Evolutionary conservation across 2,888 invertebrate genomes (phyloP).

Genomic region (Allophyes oxyacanthae): DNA sequence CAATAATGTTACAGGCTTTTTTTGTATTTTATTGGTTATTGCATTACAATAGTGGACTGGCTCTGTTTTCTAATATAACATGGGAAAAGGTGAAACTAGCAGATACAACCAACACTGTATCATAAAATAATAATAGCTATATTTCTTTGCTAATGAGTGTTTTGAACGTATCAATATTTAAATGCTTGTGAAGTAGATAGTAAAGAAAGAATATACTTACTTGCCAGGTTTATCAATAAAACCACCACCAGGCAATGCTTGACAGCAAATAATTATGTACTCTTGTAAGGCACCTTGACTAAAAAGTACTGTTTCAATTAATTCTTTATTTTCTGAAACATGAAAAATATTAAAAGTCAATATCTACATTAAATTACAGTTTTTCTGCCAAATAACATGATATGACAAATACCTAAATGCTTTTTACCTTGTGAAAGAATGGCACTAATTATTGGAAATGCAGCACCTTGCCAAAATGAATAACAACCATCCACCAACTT

Average conservation of each 20-base stretch:
- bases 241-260: conserved; percentile 94
- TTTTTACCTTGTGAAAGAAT: conserved; percentile 89
- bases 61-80: no score
- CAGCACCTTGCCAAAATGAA: conserved; percentile 99
- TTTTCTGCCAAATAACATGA: background rate
- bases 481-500: conserved; percentile 99
- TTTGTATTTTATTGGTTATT: no score
- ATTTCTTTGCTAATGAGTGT: no score
- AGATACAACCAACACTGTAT: no score
- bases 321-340: conserved; percentile 80
- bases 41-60: no score
- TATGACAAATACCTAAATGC: background rate
- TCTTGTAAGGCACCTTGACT: conserved; percentile 97
- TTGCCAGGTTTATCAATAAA: conserved; percentile 99
- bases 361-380: no score
- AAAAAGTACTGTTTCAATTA: conserved; percentile 92
- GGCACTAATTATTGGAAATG: conserved; percentile 95
- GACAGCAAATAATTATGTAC: conserved; percentile 98
- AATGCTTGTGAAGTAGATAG: background rate
- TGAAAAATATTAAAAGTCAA: no score
- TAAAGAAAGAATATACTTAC: conserved; percentile 85
- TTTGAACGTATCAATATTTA: no score
- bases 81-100: no score
- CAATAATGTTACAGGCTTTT: no score
- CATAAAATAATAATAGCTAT: no score